Evolutionary conservation across 2,888 invertebrate species (phyloP).

Genomic region (Ctenicera cuprea): DNA sequence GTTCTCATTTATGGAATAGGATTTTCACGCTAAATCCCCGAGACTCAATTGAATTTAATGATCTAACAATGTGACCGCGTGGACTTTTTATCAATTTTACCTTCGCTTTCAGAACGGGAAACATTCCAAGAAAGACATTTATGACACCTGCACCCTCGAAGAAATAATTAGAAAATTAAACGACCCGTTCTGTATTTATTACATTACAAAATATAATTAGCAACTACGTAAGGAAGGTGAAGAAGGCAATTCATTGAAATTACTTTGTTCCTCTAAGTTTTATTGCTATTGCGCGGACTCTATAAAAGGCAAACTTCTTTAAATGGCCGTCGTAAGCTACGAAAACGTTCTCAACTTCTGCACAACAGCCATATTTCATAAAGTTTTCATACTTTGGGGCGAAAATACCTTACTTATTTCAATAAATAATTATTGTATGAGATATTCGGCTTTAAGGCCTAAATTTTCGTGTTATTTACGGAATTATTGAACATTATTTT

Average conservation of each 20-base stretch:
- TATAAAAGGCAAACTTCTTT: constrained; percentile 60
- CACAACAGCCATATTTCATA: constrained; percentile 59
- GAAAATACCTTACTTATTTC: constrained; percentile 46
- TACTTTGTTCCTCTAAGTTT: constrained; percentile 57
- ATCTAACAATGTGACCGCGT: constrained; percentile 36
- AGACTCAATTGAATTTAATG: constrained; percentile 52
- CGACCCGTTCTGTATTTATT: neutral
- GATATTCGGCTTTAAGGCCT: neutral
- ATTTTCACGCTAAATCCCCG: constrained; percentile 50
- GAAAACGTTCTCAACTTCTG: constrained; percentile 57
- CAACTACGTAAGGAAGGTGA: constrained; percentile 27
- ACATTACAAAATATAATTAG: constrained; percentile 39
- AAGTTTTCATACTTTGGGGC: constrained; percentile 52
- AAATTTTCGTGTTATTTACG: constrained; percentile 20
- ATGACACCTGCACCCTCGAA: neutral
- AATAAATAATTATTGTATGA: constrained; percentile 40
- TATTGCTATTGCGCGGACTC: constrained; percentile 59
- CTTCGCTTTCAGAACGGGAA: neutral
- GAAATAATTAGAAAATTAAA: neutral
- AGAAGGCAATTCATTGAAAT: constrained; percentile 53
- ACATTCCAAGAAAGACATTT: neutral
- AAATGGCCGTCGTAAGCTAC: constrained; percentile 57
- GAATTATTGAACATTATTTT: neutral
- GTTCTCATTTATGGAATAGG: constrained; percentile 51
- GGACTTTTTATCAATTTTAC: constrained; percentile 16